Evolutionary conservation across 2,888 invertebrate species (phyloP), one percentile per base, ranked within the genome.

Genomic region (Caenorhabditis becei): DNA sequence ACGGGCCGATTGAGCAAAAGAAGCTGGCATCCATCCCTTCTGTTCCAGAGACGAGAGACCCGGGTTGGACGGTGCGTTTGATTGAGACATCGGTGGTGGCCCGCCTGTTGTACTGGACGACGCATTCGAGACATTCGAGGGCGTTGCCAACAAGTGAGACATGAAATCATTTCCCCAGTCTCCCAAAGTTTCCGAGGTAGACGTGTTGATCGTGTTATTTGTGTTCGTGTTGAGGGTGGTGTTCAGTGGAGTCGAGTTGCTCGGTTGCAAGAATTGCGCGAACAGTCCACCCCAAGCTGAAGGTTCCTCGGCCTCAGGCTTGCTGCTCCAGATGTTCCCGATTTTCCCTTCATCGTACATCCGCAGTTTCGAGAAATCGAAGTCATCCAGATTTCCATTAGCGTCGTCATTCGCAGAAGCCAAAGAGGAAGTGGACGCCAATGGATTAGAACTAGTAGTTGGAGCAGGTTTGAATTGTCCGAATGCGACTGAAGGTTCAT

Each of bases 271-370:
- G 28, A 78, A 49, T 16, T 53, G 44, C 18, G 79, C 54, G 65
- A 80, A 80, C 37, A 80, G 24, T 16, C 65, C 54, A 18, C 80
- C 80, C 80, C 80, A 80, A 8, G 70, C 53, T 5, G 65, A 58
- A 4, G 28, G 23, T 7, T 23, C 56, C 20, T 26, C 67, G 32
- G n/a, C 49, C 28, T 61, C 77, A 18, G 77, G n/a, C 28, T 67
- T 71, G 2, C 75, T 72, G 2, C 75, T 59, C 80, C 80, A 80
- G 23, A 80, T 80, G 11, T 63, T 59, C 3, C 44, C 49, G 3
- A 62, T 14, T 53, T 59, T 74, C 4, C 18, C 53, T 3, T 69
- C 63, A 5, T 74, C 74, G 16, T 59, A 69, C 63, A 70, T 59
- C 41, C 44, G 23, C 20, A 65, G 16, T 4, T 53, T 69, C 0